phyloP scores from a whole-genome alignment of 2,888 invertebrate genomes.

The Agonopterix arenella region DNA sequence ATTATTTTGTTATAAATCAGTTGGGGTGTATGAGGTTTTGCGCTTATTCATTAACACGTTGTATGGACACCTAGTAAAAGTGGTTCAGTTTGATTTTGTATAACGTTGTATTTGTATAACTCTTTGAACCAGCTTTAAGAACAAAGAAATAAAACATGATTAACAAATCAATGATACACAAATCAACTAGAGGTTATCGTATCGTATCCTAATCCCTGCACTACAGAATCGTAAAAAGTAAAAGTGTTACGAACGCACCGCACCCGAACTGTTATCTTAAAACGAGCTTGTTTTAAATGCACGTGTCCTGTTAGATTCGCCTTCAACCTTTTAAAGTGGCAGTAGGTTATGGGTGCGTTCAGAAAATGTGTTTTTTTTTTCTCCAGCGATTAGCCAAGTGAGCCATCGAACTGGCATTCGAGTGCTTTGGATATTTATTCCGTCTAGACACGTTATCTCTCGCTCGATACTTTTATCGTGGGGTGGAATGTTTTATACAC shows the following conservation, averaged over 20 bases:
- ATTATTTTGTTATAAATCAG: too few relatives aligned
- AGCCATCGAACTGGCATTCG: slow-evolving; percentile 70
- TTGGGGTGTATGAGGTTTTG: too few relatives aligned
- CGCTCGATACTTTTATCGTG: slow-evolving; percentile 57
- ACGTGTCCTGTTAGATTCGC: slow-evolving; percentile 62
- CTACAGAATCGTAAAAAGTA: slow-evolving; percentile 6
- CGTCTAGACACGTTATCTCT: slow-evolving; percentile 67
- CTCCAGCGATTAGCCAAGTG: slow-evolving; percentile 68
- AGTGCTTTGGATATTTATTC: slow-evolving; percentile 53
- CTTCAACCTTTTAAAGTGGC: slow-evolving; percentile 58
- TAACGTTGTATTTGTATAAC: too few relatives aligned
- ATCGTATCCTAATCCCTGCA: background rate
- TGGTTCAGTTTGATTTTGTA: too few relatives aligned
- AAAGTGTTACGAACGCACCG: slow-evolving; percentile 20
- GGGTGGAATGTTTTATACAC: slow-evolving; percentile 64
- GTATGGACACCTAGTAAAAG: too few relatives aligned
- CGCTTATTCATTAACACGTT: too few relatives aligned
- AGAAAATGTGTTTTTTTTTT: slow-evolving; percentile 46
- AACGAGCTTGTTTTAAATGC: slow-evolving; percentile 41
- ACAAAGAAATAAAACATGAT: too few relatives aligned
- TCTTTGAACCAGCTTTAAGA: too few relatives aligned
- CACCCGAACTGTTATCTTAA: slow-evolving; percentile 46
- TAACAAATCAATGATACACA: too few relatives aligned
- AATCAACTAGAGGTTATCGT: too few relatives aligned
- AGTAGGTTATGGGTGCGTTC: slow-evolving; percentile 51